Evolutionary conservation across 1,140 invertebrate genomes (phyloP).

Genomic region (Cyrtorhinus lividipennis): DNA sequence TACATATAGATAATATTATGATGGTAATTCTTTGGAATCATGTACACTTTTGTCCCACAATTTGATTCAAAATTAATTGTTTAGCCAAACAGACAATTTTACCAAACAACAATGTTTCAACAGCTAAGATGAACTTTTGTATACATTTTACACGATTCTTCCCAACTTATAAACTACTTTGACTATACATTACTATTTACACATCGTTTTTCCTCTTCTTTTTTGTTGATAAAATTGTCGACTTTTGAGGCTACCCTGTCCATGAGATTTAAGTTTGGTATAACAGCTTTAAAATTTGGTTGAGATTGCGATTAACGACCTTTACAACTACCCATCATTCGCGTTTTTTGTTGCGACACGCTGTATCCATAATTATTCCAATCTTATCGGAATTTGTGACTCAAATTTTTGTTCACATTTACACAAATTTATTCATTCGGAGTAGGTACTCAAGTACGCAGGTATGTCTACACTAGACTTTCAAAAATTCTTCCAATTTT

Average conservation of each 20-base stretch:
- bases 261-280: slow-evolving; percentile 16
- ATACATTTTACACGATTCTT: slow-evolving; percentile 19
- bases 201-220: too few relatives aligned
- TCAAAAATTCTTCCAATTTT: too few relatives aligned
- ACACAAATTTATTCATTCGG: too few relatives aligned
- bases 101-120: slow-evolving; percentile 8
- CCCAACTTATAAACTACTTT: slow-evolving; percentile 10
- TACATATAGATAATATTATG: slow-evolving; percentile 16
- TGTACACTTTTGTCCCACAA: slow-evolving; percentile 16
- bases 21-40: slow-evolving; percentile 13
- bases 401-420: too few relatives aligned
- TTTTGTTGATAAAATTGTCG: slow-evolving; percentile 22
- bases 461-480: too few relatives aligned
- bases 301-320: too few relatives aligned
- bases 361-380: too few relatives aligned
- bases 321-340: too few relatives aligned
- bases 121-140: slow-evolving; percentile 13
- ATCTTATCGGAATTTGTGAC: too few relatives aligned
- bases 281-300: too few relatives aligned
- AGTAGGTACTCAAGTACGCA: too few relatives aligned
- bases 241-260: slow-evolving; percentile 21
- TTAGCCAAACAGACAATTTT: slow-evolving; percentile 13
- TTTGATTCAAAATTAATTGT: slow-evolving; percentile 14
- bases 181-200: slow-evolving; percentile 21
- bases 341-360: too few relatives aligned